These are phyloP conservation scores for Vesta saturnalis DNA, from an alignment of 2,888 invertebrate genomes.

Conservation along the genomic window DNA sequence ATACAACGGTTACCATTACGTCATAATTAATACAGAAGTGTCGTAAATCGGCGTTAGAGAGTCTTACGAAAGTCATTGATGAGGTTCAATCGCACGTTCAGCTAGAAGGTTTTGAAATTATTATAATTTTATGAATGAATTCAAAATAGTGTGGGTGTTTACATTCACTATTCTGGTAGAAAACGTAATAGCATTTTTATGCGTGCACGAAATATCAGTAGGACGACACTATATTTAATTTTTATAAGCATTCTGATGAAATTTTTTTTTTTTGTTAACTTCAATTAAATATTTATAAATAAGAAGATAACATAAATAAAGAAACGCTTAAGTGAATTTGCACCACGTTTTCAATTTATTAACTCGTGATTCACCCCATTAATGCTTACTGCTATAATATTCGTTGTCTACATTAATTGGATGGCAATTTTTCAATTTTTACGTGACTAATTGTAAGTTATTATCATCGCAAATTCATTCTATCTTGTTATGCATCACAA, in stretches of 20 bases:
- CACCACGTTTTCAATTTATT: constrained; percentile 41
- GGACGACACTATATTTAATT: constrained; percentile 16
- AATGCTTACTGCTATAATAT: constrained; percentile 33
- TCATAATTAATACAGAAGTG: constrained; percentile 51
- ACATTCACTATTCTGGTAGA: constrained; percentile 33
- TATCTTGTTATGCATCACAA: constrained; percentile 39
- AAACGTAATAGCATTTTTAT: constrained; percentile 21
- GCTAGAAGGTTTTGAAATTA: constrained; percentile 52
- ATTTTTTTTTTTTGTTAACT: constrained; percentile 12
- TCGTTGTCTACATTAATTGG: constrained; percentile 42
- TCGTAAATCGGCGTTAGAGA: constrained; percentile 46
- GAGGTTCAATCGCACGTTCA: constrained; percentile 55
- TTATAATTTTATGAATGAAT: constrained; percentile 58
- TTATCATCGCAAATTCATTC: constrained; percentile 47
- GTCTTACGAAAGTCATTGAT: constrained; percentile 55
- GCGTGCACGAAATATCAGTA: constrained; percentile 22
- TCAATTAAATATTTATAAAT: constrained; percentile 40
- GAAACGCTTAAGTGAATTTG: constrained; percentile 42
- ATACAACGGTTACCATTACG: constrained; percentile 46
- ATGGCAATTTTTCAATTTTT: constrained; percentile 41
- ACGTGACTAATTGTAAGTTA: constrained; percentile 48
- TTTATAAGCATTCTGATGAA: constrained; percentile 10
- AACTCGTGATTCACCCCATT: constrained; percentile 34
- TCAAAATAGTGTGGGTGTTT: constrained; percentile 29
- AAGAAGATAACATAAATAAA: constrained; percentile 40